Percentiles rank a stretch among this genome's conserved stretches.
Conservation (phyloP, 2,797 vertebrate genomes). For the Molothrus ater region DNA sequence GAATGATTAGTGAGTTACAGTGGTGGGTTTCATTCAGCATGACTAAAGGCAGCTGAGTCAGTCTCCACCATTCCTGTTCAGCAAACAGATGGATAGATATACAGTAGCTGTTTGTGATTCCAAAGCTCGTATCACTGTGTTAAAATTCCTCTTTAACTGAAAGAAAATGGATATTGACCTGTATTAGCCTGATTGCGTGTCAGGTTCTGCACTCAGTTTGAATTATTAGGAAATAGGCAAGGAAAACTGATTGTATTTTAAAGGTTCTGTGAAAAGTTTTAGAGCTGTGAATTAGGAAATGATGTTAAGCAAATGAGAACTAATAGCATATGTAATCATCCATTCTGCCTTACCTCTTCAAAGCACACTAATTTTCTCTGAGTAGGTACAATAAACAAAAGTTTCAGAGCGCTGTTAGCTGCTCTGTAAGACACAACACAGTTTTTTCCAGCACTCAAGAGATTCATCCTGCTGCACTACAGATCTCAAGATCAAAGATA, state of each 20-base stretch:
- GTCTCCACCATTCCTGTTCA: not conserved
- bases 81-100: constrained; percentile 25
- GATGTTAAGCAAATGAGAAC: constrained; percentile 73
- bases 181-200: constrained; percentile 71
- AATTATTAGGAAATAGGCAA: constrained; percentile 72
- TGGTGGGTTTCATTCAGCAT: not conserved
- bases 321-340: constrained; percentile 66
- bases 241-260: constrained; percentile 76
- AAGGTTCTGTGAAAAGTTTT: constrained; percentile 75
- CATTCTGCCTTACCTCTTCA: constrained; percentile 38
- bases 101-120: constrained; percentile 49
- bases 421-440: not conserved
- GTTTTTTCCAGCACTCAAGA: not conserved
- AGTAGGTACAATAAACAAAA: constrained; percentile 64
- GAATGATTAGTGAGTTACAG: not conserved
- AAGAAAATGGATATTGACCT: constrained; percentile 77
- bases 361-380: constrained; percentile 58
- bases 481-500: not conserved
- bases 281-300: constrained; percentile 61
- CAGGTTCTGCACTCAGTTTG: constrained; percentile 63
- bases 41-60: not conserved
- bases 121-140: constrained; percentile 41
- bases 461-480: not conserved
- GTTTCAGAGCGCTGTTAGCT: not conserved
- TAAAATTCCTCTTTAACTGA: constrained; percentile 76